A percentile compares a stretch with the other conserved stretches of the same genome.
Conservation (phyloP, 2,113 vertebrate species). For the Sphaerodactylus townsendi region DNA sequence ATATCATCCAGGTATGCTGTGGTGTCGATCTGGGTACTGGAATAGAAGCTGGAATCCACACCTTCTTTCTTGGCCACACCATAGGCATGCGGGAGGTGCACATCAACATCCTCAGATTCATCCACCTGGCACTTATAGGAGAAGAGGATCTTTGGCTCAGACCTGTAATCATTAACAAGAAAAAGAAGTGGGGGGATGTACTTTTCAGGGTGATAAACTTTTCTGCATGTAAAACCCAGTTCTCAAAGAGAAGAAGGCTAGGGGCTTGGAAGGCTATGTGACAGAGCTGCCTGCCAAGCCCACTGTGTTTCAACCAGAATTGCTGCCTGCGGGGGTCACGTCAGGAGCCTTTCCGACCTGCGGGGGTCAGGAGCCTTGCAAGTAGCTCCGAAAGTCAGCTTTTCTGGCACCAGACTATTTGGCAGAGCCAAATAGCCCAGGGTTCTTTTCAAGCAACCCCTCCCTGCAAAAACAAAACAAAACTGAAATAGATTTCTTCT, state of each 20-base stretch:
- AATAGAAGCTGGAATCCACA: conserved; percentile 84
- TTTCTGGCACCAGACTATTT: no score
- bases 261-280: no score
- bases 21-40: conserved; percentile 93
- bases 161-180: conserved; percentile 68
- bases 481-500: no score
- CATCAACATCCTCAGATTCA: conserved; percentile 90
- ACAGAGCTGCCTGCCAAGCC: no score
- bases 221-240: neutral
- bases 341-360: no score
- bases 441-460: no score
- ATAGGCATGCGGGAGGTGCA: conserved; percentile 91
- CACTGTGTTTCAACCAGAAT: no score
- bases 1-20: conserved; percentile 90
- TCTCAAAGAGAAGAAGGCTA: conserved; percentile 8
- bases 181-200: conserved; percentile 3
- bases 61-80: conserved; percentile 85
- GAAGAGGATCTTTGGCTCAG: conserved; percentile 98
- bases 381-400: no score
- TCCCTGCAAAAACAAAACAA: no score
- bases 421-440: no score
- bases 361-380: no score
- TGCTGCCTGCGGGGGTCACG: no score
- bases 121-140: conserved; percentile 99
- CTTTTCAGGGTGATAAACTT: neutral